These are phyloP conservation scores for Psittacula derbiana DNA, from an alignment of 2,797 vertebrate species.

Conservation along the genomic window DNA sequence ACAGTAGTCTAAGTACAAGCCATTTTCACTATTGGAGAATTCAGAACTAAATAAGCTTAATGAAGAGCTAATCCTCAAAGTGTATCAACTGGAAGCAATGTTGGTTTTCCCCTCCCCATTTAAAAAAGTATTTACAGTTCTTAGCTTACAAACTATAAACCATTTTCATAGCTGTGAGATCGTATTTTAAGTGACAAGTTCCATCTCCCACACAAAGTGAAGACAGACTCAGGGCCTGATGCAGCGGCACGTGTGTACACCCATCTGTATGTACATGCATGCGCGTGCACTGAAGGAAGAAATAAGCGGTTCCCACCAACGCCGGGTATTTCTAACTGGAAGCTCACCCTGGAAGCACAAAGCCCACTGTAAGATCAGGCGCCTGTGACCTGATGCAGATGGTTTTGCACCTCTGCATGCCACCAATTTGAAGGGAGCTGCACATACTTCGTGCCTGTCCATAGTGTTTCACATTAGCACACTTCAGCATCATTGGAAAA, in stretches of 20 bases:
- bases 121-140: conserved; percentile 65
- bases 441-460: neutral
- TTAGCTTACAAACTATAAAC: conserved; percentile 44
- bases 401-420: neutral
- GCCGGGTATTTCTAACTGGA: neutral
- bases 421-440: neutral
- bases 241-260: neutral
- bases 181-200: neutral
- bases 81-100: conserved; percentile 39
- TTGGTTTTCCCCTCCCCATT: neutral
- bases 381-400: neutral
- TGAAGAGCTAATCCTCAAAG: conserved; percentile 48
- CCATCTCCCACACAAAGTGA: neutral
- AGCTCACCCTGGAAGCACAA: neutral
- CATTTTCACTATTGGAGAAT: conserved; percentile 60
- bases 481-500: neutral
- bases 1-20: conserved; percentile 62
- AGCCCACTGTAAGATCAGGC: neutral
- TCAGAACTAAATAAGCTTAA: conserved; percentile 51
- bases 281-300: neutral
- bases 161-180: conserved; percentile 15
- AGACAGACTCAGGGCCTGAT: neutral
- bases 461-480: neutral
- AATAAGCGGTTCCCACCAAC: neutral
- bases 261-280: fast-evolving